Percentiles rank a stretch among this genome's conserved stretches.
Conservation (phyloP, 2,113 vertebrate genomes). For the Leucopternis melanops region DNA sequence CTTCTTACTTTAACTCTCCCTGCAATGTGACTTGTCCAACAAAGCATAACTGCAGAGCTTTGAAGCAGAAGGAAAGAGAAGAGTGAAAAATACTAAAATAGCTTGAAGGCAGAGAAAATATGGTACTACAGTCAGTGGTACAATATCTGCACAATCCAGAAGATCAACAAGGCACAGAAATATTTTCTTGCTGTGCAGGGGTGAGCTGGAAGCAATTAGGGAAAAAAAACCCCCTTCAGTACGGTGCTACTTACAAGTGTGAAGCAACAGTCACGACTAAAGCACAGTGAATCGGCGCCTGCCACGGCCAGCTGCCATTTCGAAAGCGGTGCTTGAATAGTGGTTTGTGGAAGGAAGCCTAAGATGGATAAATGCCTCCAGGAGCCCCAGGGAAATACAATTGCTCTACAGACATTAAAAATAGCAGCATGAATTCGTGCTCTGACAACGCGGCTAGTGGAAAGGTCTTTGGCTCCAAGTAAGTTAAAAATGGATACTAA, state of each 20-base stretch:
- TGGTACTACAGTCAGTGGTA: not conserved
- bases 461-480: not conserved
- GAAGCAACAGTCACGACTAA: not conserved
- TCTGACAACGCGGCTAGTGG: rapidly evolving
- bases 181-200: not conserved
- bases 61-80: slow-evolving; percentile 21
- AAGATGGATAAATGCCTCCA: not conserved
- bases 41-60: slow-evolving; percentile 29
- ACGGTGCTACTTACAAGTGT: not conserved
- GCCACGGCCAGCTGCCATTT: not conserved
- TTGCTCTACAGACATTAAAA: not conserved
- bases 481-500: not conserved
- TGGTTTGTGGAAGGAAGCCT: slow-evolving; percentile 11
- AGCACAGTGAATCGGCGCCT: not conserved
- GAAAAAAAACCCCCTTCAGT: not conserved
- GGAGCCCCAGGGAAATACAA: not conserved
- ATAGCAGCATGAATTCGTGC: not conserved
- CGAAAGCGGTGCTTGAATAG: not conserved
- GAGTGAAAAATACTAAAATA: not conserved
- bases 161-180: slow-evolving; percentile 10
- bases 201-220: slow-evolving; percentile 12
- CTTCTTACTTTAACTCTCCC: slow-evolving; percentile 31
- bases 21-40: slow-evolving; percentile 17
- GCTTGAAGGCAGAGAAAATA: not conserved
- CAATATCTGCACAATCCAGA: not conserved